Base-by-base conservation (phyloP, 2,113 vertebrate genomes). In the Phalacrocorax carbo region DNA sequence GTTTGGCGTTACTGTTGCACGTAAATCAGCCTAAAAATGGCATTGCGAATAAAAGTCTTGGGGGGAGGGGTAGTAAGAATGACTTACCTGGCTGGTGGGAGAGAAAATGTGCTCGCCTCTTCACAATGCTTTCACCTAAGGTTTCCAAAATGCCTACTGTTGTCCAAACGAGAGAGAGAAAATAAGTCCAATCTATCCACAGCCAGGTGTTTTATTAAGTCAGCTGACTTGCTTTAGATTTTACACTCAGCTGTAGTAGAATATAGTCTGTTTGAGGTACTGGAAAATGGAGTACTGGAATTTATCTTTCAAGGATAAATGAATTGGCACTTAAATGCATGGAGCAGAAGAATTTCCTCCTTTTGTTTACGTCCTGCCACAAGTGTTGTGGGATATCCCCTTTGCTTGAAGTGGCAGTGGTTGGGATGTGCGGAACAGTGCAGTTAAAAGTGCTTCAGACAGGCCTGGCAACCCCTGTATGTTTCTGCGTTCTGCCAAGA, bases 1-100 rank as follows among this genome's bases (percentile, higher is more conserved):
- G 13, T 58, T 82, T 58, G 73, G 57, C 6, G 0, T 78, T 60
- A 26, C 11, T 2, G 1, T 32, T 36, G 66, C 0, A 13, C 10
- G 0, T 38, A 48, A 80, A 64, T 71, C 70, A 70, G 48, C 70
- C 52, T 49, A 7, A 71, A 38, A 64, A 69, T 20, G 75, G 25
- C 8, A 5, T 14, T 27, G 38, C 36, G 38, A 71, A 26, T 40
- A 21, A 49, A 36, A 12, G 21, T 23, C 38, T 40, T 36, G 7
- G 1, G 44, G 55, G 73, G 1, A 40, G 55, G 73, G 55, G 40
- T 9, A 21, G 38, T 19, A 46, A 55, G 58, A 51, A 22, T 30
- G 32, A 64, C 21, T 42, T 77, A 76, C 40, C 52, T 86, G 32
- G 16, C n/a, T 42, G 79, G 17, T 48, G 68, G 32, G 82, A 58